A percentile compares a stretch with the other conserved stretches of the same genome.
These are phyloP conservation scores for Reticulitermes speratus DNA, from an alignment of 1,140 invertebrate species.

Conservation along the genomic window DNA sequence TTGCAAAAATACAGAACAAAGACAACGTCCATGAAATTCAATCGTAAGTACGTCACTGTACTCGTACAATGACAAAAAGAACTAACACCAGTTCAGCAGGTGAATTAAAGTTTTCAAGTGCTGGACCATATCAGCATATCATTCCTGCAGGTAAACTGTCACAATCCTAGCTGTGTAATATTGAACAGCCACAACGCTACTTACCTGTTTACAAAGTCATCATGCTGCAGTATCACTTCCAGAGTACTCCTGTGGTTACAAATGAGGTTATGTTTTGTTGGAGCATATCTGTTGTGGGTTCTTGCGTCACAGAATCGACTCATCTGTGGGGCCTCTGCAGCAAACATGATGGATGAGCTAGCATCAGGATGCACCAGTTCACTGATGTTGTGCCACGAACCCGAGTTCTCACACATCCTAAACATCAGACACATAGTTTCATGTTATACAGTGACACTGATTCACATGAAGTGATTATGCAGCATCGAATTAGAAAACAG, in stretches of 20 bases:
- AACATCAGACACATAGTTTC: slow-evolving; percentile 32
- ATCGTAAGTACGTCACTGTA: too few species aligned
- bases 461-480: too few species aligned
- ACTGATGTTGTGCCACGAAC: slow-evolving; percentile 43
- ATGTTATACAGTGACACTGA: not conserved
- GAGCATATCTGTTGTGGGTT: slow-evolving; percentile 60
- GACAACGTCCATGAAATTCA: too few species aligned
- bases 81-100: too few species aligned
- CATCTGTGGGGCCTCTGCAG: slow-evolving; percentile 49
- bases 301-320: slow-evolving; percentile 61
- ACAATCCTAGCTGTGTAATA: too few species aligned
- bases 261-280: slow-evolving; percentile 67
- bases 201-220: slow-evolving; percentile 54
- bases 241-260: slow-evolving; percentile 60
- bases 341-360: slow-evolving; percentile 58
- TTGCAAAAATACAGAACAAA: too few species aligned
- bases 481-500: too few species aligned
- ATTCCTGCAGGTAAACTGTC: too few species aligned
- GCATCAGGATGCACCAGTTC: slow-evolving; percentile 49
- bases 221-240: slow-evolving; percentile 60
- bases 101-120: too few species aligned
- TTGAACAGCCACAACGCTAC: not conserved
- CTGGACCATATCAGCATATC: too few species aligned
- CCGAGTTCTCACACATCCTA: slow-evolving; percentile 43
- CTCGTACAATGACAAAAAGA: too few species aligned